These are phyloP conservation scores for Rhodinocichla rosea DNA, from an alignment of 2,113 vertebrate genomes.

Conservation along the genomic window DNA sequence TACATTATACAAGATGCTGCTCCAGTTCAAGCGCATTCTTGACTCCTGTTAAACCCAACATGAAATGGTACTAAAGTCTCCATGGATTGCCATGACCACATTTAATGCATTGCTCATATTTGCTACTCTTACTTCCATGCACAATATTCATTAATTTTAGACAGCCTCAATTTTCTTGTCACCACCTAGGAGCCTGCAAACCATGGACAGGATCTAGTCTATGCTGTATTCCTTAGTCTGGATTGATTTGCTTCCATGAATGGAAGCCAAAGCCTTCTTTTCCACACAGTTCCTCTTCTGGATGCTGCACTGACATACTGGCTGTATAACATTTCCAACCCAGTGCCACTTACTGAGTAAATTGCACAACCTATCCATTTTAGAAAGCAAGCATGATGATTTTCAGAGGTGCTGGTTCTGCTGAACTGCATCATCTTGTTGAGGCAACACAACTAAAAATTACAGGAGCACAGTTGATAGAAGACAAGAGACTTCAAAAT, in stretches of 20 bases:
- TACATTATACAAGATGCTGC: not conserved
- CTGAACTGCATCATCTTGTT: not conserved
- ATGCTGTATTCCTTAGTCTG: not conserved
- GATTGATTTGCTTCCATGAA: not conserved
- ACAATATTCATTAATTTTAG: not conserved
- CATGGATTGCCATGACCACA: not conserved
- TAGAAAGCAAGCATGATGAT: not conserved
- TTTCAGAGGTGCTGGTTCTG: not conserved
- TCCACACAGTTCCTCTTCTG: not conserved
- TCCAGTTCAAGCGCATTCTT: not conserved
- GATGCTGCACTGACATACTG: not conserved
- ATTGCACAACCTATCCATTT: not conserved
- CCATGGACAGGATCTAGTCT: not conserved
- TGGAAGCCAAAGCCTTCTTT: not conserved
- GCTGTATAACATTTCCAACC: not conserved
- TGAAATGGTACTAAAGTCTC: not conserved
- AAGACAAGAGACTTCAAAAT: slow-evolving; percentile 1
- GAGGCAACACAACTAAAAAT: not conserved
- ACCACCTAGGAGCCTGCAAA: not conserved
- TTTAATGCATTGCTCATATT: not conserved
- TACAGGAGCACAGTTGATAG: not conserved
- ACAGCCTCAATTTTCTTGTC: not conserved
- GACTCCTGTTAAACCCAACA: not conserved
- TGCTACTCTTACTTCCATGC: not conserved
- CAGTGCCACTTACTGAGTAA: not conserved